Percentiles rank a stretch among this genome's conserved stretches.
These are phyloP conservation scores for Laterallus jamaicensis DNA, from an alignment of 2,113 vertebrate species.

Conservation along the genomic window DNA sequence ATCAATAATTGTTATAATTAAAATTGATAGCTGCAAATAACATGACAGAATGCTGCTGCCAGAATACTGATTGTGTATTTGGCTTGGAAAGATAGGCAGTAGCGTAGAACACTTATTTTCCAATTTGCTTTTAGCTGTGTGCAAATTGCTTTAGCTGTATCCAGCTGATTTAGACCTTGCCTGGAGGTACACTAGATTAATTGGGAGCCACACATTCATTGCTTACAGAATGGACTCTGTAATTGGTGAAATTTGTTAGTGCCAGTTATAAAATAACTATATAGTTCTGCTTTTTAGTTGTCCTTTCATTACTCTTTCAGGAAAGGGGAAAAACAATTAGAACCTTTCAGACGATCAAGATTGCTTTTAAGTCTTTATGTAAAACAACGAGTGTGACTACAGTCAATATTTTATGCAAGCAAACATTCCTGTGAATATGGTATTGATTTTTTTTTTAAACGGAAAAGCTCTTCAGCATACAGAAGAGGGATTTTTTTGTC, in stretches of 20 bases:
- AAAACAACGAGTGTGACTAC: slow-evolving; percentile 22
- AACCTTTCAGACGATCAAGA: slow-evolving; percentile 55
- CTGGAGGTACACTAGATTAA: slow-evolving; percentile 86
- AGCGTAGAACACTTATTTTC: slow-evolving; percentile 84
- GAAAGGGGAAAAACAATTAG: slow-evolving; percentile 66
- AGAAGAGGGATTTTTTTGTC: neutral
- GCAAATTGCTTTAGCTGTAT: slow-evolving; percentile 87
- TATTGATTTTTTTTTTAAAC: slow-evolving; percentile 61
- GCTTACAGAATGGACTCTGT: slow-evolving; percentile 87
- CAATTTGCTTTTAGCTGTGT: slow-evolving; percentile 88
- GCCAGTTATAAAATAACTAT: slow-evolving; percentile 86
- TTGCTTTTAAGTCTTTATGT: slow-evolving; percentile 58
- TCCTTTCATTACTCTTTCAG: slow-evolving; percentile 71
- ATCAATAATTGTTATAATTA: slow-evolving; percentile 91
- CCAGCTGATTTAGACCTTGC: slow-evolving; percentile 89
- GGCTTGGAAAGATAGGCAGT: slow-evolving; percentile 82
- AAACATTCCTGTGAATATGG: slow-evolving; percentile 48
- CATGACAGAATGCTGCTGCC: slow-evolving; percentile 79
- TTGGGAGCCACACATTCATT: slow-evolving; percentile 83
- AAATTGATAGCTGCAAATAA: slow-evolving; percentile 88
- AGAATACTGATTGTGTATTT: slow-evolving; percentile 85
- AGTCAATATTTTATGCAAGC: slow-evolving; percentile 69
- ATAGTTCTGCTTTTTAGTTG: slow-evolving; percentile 74
- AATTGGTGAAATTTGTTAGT: slow-evolving; percentile 87
- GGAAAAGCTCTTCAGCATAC: slow-evolving; percentile 47